A percentile compares a stretch with the other conserved stretches of the same genome.
phyloP scores from a whole-genome alignment of 2,113 vertebrate species.

The Albula goreensis region DNA sequence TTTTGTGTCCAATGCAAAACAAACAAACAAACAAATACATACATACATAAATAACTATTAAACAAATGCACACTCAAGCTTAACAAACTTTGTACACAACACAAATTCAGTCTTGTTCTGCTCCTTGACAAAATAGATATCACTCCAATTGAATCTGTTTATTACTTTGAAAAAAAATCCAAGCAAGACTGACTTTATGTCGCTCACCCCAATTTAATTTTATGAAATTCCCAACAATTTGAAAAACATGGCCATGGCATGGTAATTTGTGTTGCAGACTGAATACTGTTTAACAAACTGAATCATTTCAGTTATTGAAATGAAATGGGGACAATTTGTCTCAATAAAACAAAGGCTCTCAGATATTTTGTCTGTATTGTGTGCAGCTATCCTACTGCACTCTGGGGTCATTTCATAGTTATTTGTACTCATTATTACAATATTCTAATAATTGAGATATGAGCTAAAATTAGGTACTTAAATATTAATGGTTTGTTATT shows the following conservation, averaged over 20 bases:
- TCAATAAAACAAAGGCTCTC: neutral
- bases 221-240: neutral
- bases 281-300: neutral
- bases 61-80: neutral
- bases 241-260: neutral
- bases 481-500: constrained; percentile 26
- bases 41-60: too few species aligned
- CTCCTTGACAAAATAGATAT: neutral
- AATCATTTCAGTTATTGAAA: neutral
- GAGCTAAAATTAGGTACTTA: constrained; percentile 9
- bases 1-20: too few species aligned
- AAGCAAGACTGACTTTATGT: neutral
- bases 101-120: neutral
- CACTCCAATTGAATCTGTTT: neutral
- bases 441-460: constrained; percentile 19
- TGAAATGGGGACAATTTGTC: constrained; percentile 2
- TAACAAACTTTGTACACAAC: neutral
- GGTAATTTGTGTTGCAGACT: neutral
- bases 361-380: neutral
- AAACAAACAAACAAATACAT: too few species aligned
- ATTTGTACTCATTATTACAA: neutral
- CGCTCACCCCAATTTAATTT: neutral
- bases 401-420: constrained; percentile 17
- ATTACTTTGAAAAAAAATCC: neutral
- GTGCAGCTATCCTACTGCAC: neutral